Conservation (phyloP, 2,888 invertebrate genomes). For the Chromoteleia sp. region DNA sequence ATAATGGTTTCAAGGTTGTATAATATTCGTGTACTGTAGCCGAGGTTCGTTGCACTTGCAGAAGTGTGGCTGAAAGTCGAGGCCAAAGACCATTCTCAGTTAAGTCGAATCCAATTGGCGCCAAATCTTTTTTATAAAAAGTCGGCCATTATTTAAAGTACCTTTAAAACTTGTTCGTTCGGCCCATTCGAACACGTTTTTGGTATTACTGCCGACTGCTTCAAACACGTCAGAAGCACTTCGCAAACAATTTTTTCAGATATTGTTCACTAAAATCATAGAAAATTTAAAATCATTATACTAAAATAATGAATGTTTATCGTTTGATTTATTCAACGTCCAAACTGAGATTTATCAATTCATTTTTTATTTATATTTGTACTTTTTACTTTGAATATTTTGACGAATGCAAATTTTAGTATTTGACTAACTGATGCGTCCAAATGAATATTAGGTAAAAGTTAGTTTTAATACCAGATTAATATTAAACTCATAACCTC, state of each 20-base stretch:
- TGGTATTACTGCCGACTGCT: not conserved
- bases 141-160: constrained; percentile 47
- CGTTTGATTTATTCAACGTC: no score
- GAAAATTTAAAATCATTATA: no score
- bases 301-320: no score
- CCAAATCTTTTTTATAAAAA: constrained; percentile 67
- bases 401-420: no score
- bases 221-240: not conserved
- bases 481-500: no score
- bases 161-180: constrained; percentile 44
- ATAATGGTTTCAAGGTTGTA: constrained; percentile 58
- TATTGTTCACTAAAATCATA: not conserved
- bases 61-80: constrained; percentile 53
- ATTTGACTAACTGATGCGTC: no score
- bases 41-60: constrained; percentile 69
- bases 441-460: no score
- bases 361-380: no score
- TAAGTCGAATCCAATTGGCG: constrained; percentile 50
- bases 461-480: no score
- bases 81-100: constrained; percentile 59
- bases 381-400: no score
- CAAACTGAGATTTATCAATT: no score
- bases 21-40: constrained; percentile 49
- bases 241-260: not conserved
- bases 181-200: constrained; percentile 15